A percentile compares a stretch with the other conserved stretches of the same genome.
Conservation (phyloP, 2,888 invertebrate species). For the Calliscelio sp. region DNA sequence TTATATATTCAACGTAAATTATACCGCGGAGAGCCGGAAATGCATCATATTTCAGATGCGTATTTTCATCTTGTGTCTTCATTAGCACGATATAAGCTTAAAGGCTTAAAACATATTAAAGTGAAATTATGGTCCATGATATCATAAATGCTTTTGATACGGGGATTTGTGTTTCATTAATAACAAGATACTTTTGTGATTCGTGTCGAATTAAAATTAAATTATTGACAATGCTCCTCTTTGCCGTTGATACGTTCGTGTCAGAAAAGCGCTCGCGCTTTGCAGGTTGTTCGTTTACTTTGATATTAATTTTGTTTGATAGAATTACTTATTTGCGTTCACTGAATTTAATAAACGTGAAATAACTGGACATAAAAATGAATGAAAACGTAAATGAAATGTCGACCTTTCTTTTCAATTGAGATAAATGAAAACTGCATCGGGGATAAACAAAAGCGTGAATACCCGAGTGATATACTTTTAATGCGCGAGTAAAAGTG, state of each 20-base stretch:
- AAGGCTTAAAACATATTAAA: conserved; percentile 28
- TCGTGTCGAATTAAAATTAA: neutral
- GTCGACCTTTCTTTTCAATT: conserved; percentile 16
- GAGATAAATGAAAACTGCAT: conserved; percentile 1
- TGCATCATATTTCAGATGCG: conserved; percentile 17
- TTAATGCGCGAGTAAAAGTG: conserved; percentile 11
- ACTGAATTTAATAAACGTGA: conserved; percentile 6
- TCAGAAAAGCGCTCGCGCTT: no score
- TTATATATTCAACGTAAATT: conserved; percentile 29
- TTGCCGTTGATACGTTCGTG: neutral
- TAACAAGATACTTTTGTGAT: neutral
- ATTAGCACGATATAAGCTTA: conserved; percentile 17
- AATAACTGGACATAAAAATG: conserved; percentile 10
- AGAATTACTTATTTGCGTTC: neutral
- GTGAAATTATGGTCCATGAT: conserved; percentile 23
- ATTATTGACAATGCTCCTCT: neutral
- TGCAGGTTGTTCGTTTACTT: no score
- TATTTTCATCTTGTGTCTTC: conserved; percentile 39
- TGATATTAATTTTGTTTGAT: neutral
- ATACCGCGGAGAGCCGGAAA: conserved; percentile 14
- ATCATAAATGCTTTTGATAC: neutral
- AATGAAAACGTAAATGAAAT: conserved; percentile 2
- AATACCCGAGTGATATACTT: conserved; percentile 11
- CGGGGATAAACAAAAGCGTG: conserved; percentile 16
- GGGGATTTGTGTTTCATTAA: neutral